Base-by-base conservation (phyloP, 2,888 invertebrate genomes). In the Phorcus lineatus region DNA sequence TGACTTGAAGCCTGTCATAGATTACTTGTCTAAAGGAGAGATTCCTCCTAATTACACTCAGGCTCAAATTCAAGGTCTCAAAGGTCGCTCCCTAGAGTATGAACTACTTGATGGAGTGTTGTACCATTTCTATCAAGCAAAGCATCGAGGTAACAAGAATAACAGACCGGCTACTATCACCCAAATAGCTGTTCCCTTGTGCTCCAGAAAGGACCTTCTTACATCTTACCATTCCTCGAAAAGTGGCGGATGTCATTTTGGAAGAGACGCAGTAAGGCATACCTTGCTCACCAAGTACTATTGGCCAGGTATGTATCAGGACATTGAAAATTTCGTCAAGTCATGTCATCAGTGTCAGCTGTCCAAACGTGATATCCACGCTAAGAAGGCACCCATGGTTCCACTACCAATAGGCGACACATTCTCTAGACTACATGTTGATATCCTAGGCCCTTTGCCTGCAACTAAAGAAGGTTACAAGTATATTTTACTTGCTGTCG, bases 401-500 rank as follows among this genome's bases (percentile, higher is more conserved):
- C 82, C 82, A 75, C 74, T 86, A 57, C 82, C 80, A 16, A 75
- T 82, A 24, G 74, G 13, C 16, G 79, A 82, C 28, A 75, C 74
- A 9, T 81, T 84, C 36, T 36, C 36, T 24, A 28, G 82, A 13
- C 62, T 79, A 19, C 85, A 85, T 67, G 83, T 85, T 57, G 85
- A 86, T 40, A 79, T 86, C 57, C 52, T 85, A 6, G 84, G 84
- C 11, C 82, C 84, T 1, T 54, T 86, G 19, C 78, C 85, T 24
- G 74, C 62, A 78, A n/a, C 78, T 6, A 40, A 52, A 54, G 78
- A 84, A 28, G 84, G 96, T 96, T 93, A 97, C 96, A 91, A 97
- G 95, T 93, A 84, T 57, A 80, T 83, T 16, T 74, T 85, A 7
- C 74, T 84, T n/a, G 66, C 83, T 28, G 83, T 84, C 16, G 83